A percentile compares a stretch with the other conserved stretches of the same genome.
Evolutionary conservation across 2,888 invertebrate genomes (phyloP).

Genomic region (Aspidapion aeneum): DNA sequence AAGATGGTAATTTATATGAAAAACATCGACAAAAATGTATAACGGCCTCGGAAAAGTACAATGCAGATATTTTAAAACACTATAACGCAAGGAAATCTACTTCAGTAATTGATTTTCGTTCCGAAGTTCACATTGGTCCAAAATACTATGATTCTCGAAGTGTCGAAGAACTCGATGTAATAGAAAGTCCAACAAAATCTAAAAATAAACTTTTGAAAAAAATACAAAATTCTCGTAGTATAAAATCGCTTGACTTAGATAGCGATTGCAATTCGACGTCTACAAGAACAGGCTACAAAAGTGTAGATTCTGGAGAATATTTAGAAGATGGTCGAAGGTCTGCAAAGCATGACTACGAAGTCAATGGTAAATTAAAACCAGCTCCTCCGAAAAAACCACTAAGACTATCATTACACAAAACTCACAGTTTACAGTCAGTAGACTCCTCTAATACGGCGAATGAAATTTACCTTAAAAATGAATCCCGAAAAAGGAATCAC

Average conservation of each 20-base stretch:
- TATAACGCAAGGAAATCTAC: constrained; percentile 56
- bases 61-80: constrained; percentile 43
- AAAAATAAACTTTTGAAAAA: constrained; percentile 35
- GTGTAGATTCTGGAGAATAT: constrained; percentile 58
- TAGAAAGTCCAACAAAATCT: constrained; percentile 47
- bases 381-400: constrained; percentile 84
- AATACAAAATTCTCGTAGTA: constrained; percentile 55
- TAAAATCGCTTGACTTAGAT: constrained; percentile 73
- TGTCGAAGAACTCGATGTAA: constrained; percentile 49
- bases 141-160: constrained; percentile 44
- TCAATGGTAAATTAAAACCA: constrained; percentile 60
- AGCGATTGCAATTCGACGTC: constrained; percentile 54
- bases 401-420: constrained; percentile 76
- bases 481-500: constrained; percentile 58
- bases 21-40: constrained; percentile 46
- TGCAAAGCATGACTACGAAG: constrained; percentile 43
- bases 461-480: constrained; percentile 33
- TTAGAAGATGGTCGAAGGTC: constrained; percentile 51
- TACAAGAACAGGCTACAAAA: constrained; percentile 31
- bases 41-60: constrained; percentile 46
- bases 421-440: constrained; percentile 77
- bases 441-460: constrained; percentile 45
- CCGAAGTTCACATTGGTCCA: constrained; percentile 44
- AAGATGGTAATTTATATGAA: constrained; percentile 39
- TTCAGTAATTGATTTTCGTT: constrained; percentile 55